These are phyloP conservation scores for Papilio machaon DNA, from an alignment of 1,140 invertebrate genomes.

Conservation along the genomic window DNA sequence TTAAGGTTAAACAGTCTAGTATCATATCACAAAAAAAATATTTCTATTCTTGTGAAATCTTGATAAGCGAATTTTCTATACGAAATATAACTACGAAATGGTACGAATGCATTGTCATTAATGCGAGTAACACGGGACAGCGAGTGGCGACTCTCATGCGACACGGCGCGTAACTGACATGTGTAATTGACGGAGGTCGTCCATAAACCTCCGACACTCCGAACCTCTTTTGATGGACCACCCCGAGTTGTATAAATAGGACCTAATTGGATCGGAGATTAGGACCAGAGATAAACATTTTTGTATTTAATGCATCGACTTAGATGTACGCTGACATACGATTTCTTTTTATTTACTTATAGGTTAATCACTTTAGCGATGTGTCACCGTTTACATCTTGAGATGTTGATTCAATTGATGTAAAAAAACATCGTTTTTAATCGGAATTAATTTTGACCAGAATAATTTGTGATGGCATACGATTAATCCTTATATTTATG, in stretches of 20 bases:
- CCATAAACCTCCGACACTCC: conserved; percentile 38
- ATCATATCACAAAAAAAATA: no score
- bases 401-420: not conserved
- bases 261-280: conserved; percentile 65
- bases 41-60: not conserved
- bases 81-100: not conserved
- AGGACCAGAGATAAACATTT: conserved; percentile 56
- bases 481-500: not conserved
- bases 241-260: conserved; percentile 60
- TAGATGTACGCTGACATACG: conserved; percentile 50
- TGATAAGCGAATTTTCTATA: not conserved
- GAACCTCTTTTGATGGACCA: conserved; percentile 53
- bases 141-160: conserved; percentile 43
- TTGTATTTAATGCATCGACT: conserved; percentile 45
- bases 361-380: conserved; percentile 9
- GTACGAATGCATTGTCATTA: conserved; percentile 45
- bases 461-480: not conserved
- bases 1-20: no score
- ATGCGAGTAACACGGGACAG: conserved; percentile 35
- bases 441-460: not conserved
- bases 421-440: not conserved
- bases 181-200: conserved; percentile 64
- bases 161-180: conserved; percentile 64
- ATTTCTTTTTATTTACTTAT: conserved; percentile 44
- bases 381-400: conserved; percentile 23